Conservation (phyloP, 1,140 invertebrate genomes). For the Leucophenga varia region DNA sequence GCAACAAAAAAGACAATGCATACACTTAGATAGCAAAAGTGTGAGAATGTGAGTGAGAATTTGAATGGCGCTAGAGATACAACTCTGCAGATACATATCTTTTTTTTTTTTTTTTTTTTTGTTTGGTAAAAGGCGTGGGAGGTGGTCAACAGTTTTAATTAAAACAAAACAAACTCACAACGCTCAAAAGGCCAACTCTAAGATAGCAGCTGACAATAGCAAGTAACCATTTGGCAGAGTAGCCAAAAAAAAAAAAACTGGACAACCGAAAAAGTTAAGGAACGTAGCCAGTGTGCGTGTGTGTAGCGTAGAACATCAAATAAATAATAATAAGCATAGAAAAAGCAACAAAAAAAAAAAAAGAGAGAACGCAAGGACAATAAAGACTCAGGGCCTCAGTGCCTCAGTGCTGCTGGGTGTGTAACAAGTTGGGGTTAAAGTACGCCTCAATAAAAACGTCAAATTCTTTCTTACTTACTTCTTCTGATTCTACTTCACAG, state of each 20-base stretch:
- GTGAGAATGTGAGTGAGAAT: too few relatives aligned
- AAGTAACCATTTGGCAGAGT: neutral
- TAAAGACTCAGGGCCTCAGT: too few relatives aligned
- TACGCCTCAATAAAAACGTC: constrained; percentile 5
- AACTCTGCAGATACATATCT: too few relatives aligned
- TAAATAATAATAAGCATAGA: constrained; percentile 30
- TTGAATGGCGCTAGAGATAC: too few relatives aligned
- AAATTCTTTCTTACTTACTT: constrained; percentile 3
- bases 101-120: too few relatives aligned
- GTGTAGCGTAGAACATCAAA: constrained; percentile 35
- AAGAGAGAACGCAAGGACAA: constrained; percentile 1
- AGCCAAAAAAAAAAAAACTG: constrained; percentile 7
- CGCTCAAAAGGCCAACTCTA: neutral
- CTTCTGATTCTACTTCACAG: constrained; percentile 7
- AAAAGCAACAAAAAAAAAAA: neutral
- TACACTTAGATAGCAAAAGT: too few relatives aligned
- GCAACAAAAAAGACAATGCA: too few relatives aligned
- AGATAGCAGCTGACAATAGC: neutral
- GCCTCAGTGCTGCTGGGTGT: too few relatives aligned
- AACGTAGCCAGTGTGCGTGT: constrained; percentile 9
- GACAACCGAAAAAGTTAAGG: constrained; percentile 11
- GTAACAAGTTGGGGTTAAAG: constrained; percentile 22
- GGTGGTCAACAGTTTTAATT: constrained; percentile 49
- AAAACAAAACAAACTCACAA: constrained; percentile 38
- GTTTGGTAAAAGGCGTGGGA: neutral